Percentiles rank a stretch among this genome's conserved stretches.
Evolutionary conservation across 2,113 vertebrate species (phyloP).

Genomic region (Agapornis roseicollis): DNA sequence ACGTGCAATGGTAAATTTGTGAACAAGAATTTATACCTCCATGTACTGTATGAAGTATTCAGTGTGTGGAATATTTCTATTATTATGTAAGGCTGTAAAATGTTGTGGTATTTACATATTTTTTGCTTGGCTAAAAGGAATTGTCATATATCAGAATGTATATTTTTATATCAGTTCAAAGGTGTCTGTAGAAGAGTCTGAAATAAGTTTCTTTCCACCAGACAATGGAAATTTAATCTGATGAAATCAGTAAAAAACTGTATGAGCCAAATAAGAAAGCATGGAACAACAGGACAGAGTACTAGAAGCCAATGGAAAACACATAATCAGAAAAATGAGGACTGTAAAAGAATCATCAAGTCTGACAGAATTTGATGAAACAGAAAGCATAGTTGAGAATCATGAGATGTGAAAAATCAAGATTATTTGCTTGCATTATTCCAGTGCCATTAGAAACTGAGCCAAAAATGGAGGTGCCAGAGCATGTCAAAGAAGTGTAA

Average conservation of each 20-base stretch:
- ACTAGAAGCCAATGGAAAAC: neutral
- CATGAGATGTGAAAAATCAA: neutral
- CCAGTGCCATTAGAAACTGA: neutral
- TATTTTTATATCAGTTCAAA: neutral
- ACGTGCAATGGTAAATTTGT: neutral
- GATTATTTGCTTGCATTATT: constrained; percentile 11
- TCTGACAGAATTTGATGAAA: neutral
- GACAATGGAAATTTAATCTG: neutral
- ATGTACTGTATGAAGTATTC: neutral
- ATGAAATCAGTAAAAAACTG: neutral
- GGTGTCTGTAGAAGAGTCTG: neutral
- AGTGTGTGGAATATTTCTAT: neutral
- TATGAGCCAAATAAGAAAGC: neutral
- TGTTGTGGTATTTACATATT: neutral
- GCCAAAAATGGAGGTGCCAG: neutral
- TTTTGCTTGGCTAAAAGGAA: neutral
- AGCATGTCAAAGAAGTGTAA: neutral
- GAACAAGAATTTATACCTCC: neutral
- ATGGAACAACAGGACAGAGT: neutral
- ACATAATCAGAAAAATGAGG: neutral
- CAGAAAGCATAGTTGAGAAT: neutral
- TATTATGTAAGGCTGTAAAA: neutral
- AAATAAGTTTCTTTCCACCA: neutral
- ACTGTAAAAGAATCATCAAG: neutral
- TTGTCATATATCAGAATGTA: neutral